Conservation (phyloP, 2,888 invertebrate species). For the Autographa gamma region DNA sequence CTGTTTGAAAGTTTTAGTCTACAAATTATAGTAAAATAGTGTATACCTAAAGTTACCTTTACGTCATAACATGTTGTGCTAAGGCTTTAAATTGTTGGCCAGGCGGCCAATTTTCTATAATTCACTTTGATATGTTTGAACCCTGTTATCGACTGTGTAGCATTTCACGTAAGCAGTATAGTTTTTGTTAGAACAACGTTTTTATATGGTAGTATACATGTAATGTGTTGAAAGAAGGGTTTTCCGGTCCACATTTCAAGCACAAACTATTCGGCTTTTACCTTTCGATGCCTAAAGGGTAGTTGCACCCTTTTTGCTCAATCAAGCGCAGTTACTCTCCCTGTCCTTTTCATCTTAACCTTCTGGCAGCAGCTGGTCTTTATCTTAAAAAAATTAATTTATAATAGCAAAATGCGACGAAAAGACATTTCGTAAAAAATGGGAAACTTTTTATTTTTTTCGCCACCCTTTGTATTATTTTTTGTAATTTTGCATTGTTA, state of each 20-base stretch:
- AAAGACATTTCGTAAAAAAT: constrained; percentile 19
- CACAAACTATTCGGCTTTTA: constrained; percentile 19
- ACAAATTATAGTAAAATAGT: no score
- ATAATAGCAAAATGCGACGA: constrained; percentile 7
- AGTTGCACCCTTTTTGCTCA: constrained; percentile 39
- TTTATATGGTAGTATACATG: not conserved
- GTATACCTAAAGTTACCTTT: no score
- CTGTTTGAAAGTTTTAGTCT: no score
- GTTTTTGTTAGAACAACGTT: no score
- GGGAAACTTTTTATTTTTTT: not conserved
- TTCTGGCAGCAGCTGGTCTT: constrained; percentile 22
- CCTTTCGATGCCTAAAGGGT: constrained; percentile 29
- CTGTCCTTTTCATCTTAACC: constrained; percentile 19
- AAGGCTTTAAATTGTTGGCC: not conserved
- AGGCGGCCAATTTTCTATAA: not conserved
- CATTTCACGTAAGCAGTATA: no score
- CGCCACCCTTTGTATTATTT: not conserved
- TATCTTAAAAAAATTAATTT: constrained; percentile 20
- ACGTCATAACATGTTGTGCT: no score
- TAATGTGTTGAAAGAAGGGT: constrained; percentile 16
- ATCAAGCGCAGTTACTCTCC: constrained; percentile 32
- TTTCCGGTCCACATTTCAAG: constrained; percentile 35
- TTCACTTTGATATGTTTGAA: not conserved
- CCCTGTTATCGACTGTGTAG: no score
- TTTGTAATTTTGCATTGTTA: constrained; percentile 10